These are phyloP conservation scores for Leucopternis melanops DNA, from an alignment of 2,113 vertebrate species.

Conservation along the genomic window DNA sequence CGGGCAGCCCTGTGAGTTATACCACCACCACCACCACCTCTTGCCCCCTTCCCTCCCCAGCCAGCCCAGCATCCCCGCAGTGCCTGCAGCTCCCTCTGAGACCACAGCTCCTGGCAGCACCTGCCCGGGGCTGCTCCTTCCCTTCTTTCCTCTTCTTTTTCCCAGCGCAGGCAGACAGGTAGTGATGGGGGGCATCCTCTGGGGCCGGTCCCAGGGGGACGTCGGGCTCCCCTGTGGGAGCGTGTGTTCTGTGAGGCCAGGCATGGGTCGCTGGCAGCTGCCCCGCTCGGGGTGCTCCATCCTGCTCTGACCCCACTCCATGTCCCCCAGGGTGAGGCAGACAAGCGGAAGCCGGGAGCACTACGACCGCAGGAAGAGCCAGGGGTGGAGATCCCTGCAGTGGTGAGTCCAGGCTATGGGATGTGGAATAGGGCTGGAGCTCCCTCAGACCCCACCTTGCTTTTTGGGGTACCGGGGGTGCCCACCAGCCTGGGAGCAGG, in stretches of 20 bases:
- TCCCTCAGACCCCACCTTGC: not conserved
- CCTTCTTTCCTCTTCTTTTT: constrained; percentile 39
- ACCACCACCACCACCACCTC: not conserved
- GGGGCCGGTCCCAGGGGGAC: not conserved
- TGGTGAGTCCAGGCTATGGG: constrained; percentile 22
- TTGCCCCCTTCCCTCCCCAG: not conserved
- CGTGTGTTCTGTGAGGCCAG: not conserved
- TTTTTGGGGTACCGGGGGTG: not conserved
- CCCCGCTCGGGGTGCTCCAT: fast-evolving
- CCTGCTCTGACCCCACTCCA: not conserved
- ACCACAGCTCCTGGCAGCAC: not conserved
- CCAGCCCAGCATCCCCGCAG: not conserved
- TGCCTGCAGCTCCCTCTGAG: not conserved
- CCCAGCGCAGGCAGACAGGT: constrained; percentile 17
- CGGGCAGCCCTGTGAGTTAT: constrained; percentile 88
- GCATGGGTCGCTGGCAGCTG: not conserved
- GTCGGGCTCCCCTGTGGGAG: not conserved
- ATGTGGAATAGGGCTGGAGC: not conserved
- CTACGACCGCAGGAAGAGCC: constrained; percentile 36
- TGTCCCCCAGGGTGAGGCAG: constrained; percentile 39
- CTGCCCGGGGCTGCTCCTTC: constrained; percentile 1
- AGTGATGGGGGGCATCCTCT: not conserved
- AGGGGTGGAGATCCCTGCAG: constrained; percentile 15
- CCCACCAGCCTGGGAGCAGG: not conserved
- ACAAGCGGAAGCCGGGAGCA: constrained; percentile 31